Percentiles rank a stretch among this genome's conserved stretches.
Evolutionary conservation across 2,113 vertebrate species (phyloP).

Genomic region (Hoplias malabaricus): DNA sequence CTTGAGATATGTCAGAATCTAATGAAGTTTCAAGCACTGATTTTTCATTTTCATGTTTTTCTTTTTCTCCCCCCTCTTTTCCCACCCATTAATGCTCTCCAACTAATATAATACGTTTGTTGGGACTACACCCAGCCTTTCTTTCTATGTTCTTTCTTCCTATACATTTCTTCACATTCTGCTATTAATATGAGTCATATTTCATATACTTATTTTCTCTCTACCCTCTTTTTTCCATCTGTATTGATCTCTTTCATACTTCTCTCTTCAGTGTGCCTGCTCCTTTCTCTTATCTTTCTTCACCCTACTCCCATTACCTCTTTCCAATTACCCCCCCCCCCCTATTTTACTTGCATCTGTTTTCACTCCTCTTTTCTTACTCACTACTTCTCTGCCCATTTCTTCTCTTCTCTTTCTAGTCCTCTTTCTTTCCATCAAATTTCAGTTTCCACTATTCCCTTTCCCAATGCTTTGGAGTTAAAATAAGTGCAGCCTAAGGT

Average conservation of each 20-base stretch:
- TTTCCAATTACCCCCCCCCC: neutral
- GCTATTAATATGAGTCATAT: neutral
- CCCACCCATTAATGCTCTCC: neutral
- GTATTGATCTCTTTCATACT: constrained; percentile 47
- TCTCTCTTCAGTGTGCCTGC: constrained; percentile 40
- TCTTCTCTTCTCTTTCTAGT: neutral
- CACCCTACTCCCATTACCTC: constrained; percentile 46
- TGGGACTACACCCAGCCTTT: neutral
- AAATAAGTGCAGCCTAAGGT: neutral
- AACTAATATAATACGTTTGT: neutral
- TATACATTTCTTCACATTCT: neutral
- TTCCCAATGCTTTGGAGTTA: neutral
- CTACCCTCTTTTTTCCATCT: neutral
- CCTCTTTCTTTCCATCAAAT: neutral
- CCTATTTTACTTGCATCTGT: neutral
- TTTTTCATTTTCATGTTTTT: neutral
- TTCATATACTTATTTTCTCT: constrained; percentile 40
- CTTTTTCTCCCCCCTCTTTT: too few species aligned
- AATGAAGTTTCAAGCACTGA: neutral
- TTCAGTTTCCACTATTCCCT: too few species aligned
- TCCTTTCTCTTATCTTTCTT: constrained; percentile 7
- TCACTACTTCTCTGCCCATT: constrained; percentile 28
- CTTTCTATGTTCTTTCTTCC: neutral
- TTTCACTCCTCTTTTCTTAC: constrained; percentile 49
- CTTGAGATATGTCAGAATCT: neutral